Conservation (phyloP, 2,797 vertebrate genomes). For the Falco naumanni region DNA sequence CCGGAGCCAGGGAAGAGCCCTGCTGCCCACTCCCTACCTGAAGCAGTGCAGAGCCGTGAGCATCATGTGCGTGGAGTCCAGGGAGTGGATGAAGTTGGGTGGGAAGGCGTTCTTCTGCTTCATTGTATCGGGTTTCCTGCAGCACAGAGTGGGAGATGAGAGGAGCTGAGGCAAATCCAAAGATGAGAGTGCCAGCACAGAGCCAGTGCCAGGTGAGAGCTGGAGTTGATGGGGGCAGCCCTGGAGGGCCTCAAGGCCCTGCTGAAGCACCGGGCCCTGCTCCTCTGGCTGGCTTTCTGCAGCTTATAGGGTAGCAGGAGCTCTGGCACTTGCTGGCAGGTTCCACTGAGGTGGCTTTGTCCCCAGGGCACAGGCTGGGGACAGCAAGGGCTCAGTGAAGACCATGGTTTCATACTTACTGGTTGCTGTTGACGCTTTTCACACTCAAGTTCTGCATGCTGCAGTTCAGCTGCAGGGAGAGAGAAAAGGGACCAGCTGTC, state of each 20-base stretch:
- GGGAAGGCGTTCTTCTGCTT: constrained; percentile 98
- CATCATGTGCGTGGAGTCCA: constrained; percentile 99
- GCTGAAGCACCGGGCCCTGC: background rate
- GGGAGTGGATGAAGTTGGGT: constrained; percentile 97
- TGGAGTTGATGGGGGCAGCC: background rate
- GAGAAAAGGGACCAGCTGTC: background rate
- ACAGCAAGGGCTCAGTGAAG: background rate
- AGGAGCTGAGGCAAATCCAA: background rate
- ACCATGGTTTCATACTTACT: constrained; percentile 80
- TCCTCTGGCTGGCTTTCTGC: background rate
- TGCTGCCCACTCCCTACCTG: constrained; percentile 70
- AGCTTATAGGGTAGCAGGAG: background rate
- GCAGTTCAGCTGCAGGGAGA: constrained; percentile 80
- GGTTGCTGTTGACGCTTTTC: constrained; percentile 71
- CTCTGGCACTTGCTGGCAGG: background rate
- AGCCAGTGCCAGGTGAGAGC: background rate
- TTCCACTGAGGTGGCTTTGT: background rate
- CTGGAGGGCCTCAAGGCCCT: background rate
- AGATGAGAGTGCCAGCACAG: background rate
- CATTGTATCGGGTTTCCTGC: constrained; percentile 89
- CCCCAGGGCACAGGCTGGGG: background rate
- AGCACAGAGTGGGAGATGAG: background rate
- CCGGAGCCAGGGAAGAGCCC: background rate
- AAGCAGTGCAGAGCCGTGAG: constrained; percentile 91
- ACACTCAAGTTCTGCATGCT: constrained; percentile 83